Evolutionary conservation across 2,888 invertebrate species (phyloP), one percentile per base, ranked within the genome.

Genomic region (Cyclophora albipunctata): DNA sequence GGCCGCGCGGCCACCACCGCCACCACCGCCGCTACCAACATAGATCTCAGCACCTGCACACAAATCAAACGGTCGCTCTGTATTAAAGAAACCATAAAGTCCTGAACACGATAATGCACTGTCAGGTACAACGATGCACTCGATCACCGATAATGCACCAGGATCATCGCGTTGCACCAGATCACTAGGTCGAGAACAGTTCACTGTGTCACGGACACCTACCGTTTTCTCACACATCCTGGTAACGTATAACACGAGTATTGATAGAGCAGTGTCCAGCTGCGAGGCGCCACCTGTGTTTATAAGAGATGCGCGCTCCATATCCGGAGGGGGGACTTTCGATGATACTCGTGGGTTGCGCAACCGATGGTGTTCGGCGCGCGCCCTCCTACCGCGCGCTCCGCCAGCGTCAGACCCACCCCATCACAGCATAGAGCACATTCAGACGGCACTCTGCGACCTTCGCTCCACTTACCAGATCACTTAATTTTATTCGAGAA

Each of bases 281-380:
- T 67, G 67, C 65, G 72, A 74, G 81, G 73, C 75, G 74, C 73
- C 80, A 82, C 83, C 81, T 76, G 84, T 80, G 87, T 81, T 84
- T 88, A 87, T 88, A 88, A 85, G 78, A 81, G 84, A 79, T 81
- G 75, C 71, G 61, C 81, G 81, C 80, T 82, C 80, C 73, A 81
- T 71, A 82, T 83, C 82, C 80, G 79, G 85, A 82, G 86, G 87
- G 88, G 86, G 81, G 71, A 88, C 86, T 86, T 85, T 86, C 88
- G 81, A 85, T 86, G 86, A 82, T 78, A 81, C 79, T 79, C 78
- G 81, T 77, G 66, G 69, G 68, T 82, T 81, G 81, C 86, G 83
- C 81, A 87, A 79, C 65, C 69, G 71, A 81, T 83, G 84, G 81
- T 75, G 78, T 77, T 73, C 42, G n/a, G 7, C 3, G 42, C 76